phyloP scores from a whole-genome alignment of 1,140 invertebrate genomes.

The Sipha flava region DNA sequence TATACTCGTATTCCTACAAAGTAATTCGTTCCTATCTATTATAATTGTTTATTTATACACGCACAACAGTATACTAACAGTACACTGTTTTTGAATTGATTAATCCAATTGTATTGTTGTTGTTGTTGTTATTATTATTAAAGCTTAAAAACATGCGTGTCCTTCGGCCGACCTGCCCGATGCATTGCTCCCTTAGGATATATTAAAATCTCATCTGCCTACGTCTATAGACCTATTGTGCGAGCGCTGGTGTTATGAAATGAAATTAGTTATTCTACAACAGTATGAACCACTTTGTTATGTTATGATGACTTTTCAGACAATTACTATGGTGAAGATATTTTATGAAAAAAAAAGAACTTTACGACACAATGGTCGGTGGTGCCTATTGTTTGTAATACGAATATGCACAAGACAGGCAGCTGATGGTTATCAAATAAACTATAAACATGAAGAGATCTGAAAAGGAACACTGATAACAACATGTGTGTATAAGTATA shows the following conservation, averaged over 20 bases:
- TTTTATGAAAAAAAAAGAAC: constrained; percentile 9
- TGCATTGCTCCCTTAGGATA: background rate
- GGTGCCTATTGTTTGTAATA: background rate
- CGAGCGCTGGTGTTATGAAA: background rate
- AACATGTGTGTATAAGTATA: background rate
- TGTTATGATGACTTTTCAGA: background rate
- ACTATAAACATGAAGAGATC: background rate
- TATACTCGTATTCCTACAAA: too few species aligned
- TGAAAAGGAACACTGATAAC: background rate
- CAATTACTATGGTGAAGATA: background rate
- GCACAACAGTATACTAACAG: background rate
- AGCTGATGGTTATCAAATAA: background rate
- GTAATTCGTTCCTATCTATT: background rate
- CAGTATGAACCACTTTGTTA: background rate
- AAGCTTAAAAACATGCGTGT: background rate
- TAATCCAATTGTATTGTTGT: constrained; percentile 13
- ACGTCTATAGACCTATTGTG: constrained; percentile 19
- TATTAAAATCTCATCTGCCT: constrained; percentile 23
- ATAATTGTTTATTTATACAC: background rate
- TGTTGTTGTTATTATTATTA: background rate
- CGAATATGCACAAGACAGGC: background rate
- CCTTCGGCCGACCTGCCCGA: background rate
- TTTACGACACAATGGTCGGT: background rate
- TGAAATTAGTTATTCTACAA: constrained; percentile 14
- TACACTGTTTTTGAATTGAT: constrained; percentile 4